These are phyloP conservation scores for Microtus oregoni DNA, from an alignment of 2,113 vertebrate species.

Conservation along the genomic window DNA sequence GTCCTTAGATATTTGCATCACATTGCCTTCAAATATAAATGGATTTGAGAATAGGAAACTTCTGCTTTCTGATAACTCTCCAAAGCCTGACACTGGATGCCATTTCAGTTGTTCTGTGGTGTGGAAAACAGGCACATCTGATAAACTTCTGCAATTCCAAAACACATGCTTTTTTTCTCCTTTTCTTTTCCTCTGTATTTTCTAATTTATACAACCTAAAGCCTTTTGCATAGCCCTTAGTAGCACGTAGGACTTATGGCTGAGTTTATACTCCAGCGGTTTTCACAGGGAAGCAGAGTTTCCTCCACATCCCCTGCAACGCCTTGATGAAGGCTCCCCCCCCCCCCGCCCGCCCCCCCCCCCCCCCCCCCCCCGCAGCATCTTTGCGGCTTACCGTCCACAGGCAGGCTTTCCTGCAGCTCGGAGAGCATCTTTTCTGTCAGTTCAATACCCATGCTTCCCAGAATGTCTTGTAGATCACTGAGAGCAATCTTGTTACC, in stretches of 20 bases:
- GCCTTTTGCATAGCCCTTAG: not conserved
- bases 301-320: too few species aligned
- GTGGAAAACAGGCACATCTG: not conserved
- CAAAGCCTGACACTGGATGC: not conserved
- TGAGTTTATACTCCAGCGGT: not conserved
- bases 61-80: not conserved
- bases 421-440: not conserved
- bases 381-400: slow-evolving; percentile 33
- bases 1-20: not conserved
- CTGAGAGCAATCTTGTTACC: slow-evolving; percentile 19
- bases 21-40: not conserved
- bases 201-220: not conserved
- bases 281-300: not conserved
- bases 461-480: slow-evolving; percentile 23
- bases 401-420: slow-evolving; percentile 35
- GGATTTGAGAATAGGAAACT: not conserved
- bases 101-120: not conserved
- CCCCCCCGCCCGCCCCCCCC: accelerated
- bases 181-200: not conserved
- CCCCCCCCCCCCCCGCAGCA: accelerated
- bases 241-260: not conserved
- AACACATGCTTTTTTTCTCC: not conserved
- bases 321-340: not conserved
- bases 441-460: slow-evolving; percentile 7
- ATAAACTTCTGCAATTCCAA: not conserved